Base-by-base conservation (phyloP, 2,888 invertebrate genomes). In the Cosmia pyralina region DNA sequence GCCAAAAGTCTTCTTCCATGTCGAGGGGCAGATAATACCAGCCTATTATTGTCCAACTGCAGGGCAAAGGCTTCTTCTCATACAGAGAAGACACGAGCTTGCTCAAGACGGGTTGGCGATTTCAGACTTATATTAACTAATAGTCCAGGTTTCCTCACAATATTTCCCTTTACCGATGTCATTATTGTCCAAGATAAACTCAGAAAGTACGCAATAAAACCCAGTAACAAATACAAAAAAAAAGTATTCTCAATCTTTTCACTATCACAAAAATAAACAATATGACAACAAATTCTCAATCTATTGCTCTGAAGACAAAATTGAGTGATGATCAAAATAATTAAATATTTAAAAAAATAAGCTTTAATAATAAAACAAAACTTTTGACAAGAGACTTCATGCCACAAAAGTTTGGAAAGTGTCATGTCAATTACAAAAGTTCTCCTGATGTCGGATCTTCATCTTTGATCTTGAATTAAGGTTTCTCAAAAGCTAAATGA, bases 361-460 rank as follows among this genome's bases (percentile, higher is more conserved):
- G 17, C 28, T 28, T 13, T n/a, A 60, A 50, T 44, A 44, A 17
- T 55, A 19, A 22, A 34, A 48, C 34, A 44, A 34, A 74, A 57
- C 6, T 64, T n/a, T 19, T 44, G 44, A n/a, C 41, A 10, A 17
- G 44, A 34, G 50, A 58, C 19, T 34, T 38, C 15, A 19, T 13
- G 50, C 19, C 15, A 19, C 1, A 17, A 22, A 66, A 59, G 11
- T 75, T 67, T 41, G 28, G 22, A 7, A 59, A 13, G 1, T 60
- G 77, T 48, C 59, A 41, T 17, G 52, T 48, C 59, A 59, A 48
- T 68, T 68, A 68, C n/a, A 68, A 60, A 76, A 76, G 48, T 68
- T 75, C 13, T 19, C 17, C n/a, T 41, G 19, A 53, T 8, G 6
- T 48, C 17, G 75, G 28, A 46, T 65, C 28, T 48, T 75, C 52